phyloP scores from a whole-genome alignment of 1,140 invertebrate species.

The Paraescarpia echinospica region DNA sequence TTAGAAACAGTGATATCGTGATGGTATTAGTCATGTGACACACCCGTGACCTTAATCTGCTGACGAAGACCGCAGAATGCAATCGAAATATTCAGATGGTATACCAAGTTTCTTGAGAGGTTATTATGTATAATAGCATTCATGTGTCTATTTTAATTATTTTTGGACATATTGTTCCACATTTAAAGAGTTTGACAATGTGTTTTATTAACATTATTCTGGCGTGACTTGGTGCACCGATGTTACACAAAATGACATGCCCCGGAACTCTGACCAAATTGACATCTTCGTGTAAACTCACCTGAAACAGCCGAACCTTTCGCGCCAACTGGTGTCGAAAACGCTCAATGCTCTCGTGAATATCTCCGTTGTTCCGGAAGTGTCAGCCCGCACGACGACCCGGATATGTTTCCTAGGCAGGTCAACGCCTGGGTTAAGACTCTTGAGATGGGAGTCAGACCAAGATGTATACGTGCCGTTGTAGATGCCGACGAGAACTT shows the following conservation, averaged over 20 bases:
- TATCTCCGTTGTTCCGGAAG: constrained; percentile 41
- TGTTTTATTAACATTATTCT: background rate
- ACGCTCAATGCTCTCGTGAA: constrained; percentile 40
- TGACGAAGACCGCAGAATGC: no score
- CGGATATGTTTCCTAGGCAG: constrained; percentile 36
- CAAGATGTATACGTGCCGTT: constrained; percentile 37
- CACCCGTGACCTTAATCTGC: no score
- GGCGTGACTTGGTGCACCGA: background rate
- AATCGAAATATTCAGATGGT: no score
- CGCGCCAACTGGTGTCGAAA: constrained; percentile 36
- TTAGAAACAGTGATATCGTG: no score
- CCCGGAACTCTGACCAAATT: background rate
- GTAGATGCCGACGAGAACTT: constrained; percentile 39
- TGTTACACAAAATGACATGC: background rate
- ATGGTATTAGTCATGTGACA: no score
- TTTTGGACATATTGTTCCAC: no score
- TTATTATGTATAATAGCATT: no score
- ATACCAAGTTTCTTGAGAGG: no score
- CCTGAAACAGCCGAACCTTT: constrained; percentile 23
- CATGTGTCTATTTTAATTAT: no score
- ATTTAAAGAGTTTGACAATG: background rate
- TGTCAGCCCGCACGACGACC: constrained; percentile 38
- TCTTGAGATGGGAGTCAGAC: constrained; percentile 33
- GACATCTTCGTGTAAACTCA: background rate
- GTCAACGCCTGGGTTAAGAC: constrained; percentile 30